These are phyloP conservation scores for Enteromius argenteus DNA, from an alignment of 2,797 vertebrate genomes.

Conservation along the genomic window DNA sequence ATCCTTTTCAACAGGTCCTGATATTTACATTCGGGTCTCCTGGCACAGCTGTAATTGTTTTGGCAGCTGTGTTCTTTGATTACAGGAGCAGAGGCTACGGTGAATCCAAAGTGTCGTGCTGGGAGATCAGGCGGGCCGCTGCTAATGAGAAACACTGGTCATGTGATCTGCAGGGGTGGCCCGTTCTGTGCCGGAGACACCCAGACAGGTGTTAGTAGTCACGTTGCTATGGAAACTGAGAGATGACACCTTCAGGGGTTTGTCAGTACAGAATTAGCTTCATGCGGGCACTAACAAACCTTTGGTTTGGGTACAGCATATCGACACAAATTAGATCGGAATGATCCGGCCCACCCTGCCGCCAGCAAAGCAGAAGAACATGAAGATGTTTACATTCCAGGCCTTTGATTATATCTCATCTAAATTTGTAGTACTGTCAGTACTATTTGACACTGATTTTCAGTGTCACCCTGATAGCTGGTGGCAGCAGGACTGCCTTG, in stretches of 20 bases:
- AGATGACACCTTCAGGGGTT: constrained; percentile 32
- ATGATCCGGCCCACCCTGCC: neutral
- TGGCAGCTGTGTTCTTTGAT: constrained; percentile 35
- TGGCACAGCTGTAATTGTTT: constrained; percentile 45
- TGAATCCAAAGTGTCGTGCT: constrained; percentile 11
- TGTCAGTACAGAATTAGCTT: constrained; percentile 31
- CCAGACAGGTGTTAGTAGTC: constrained; percentile 51
- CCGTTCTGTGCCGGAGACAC: constrained; percentile 36
- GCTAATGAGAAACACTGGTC: constrained; percentile 57
- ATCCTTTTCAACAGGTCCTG: neutral
- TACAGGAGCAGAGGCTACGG: constrained; percentile 13
- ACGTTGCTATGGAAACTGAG: constrained; percentile 57
- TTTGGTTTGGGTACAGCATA: neutral
- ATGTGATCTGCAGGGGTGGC: constrained; percentile 49
- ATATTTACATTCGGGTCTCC: constrained; percentile 37
- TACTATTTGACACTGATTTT: constrained; percentile 16
- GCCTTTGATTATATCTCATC: constrained; percentile 18
- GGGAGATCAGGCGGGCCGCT: constrained; percentile 11
- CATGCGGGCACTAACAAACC: neutral
- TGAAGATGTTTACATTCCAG: constrained; percentile 19
- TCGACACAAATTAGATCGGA: constrained; percentile 9
- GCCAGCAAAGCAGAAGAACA: neutral
- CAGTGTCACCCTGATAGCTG: constrained; percentile 20
- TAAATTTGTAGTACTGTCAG: constrained; percentile 20
- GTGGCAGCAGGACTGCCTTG: neutral